Conservation (phyloP, 2,888 invertebrate species). For the Scaptomyza cyrtandrae region DNA sequence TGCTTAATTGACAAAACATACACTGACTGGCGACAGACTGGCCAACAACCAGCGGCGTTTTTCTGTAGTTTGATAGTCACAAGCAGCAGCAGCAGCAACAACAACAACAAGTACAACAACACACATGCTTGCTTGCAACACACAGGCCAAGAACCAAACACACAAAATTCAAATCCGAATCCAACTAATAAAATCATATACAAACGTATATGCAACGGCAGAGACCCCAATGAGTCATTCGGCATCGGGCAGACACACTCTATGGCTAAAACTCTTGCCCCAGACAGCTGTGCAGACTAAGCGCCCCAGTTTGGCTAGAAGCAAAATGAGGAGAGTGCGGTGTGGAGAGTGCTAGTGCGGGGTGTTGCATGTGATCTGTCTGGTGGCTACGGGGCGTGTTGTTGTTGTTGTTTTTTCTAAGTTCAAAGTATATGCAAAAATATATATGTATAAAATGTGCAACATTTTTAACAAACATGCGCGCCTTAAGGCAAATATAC, state of each 20-base stretch:
- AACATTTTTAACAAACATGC: slow-evolving; percentile 64
- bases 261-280: slow-evolving; percentile 47
- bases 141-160: slow-evolving; percentile 18
- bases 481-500: slow-evolving; percentile 66
- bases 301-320: slow-evolving; percentile 51
- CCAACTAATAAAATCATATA: slow-evolving; percentile 82
- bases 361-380: slow-evolving; percentile 56
- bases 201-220: slow-evolving; percentile 48
- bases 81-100: slow-evolving; percentile 21
- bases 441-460: slow-evolving; percentile 41
- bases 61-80: slow-evolving; percentile 52
- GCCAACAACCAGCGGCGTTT: slow-evolving; percentile 75
- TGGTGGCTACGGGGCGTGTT: slow-evolving; percentile 73
- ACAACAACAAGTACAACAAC: slow-evolving; percentile 30
- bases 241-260: slow-evolving; percentile 35
- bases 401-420: slow-evolving; percentile 5
- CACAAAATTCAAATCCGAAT: slow-evolving; percentile 32
- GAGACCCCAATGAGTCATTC: slow-evolving; percentile 70
- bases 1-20: slow-evolving; percentile 83
- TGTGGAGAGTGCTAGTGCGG: slow-evolving; percentile 1
- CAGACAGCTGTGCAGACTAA: slow-evolving; percentile 76
- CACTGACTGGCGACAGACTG: slow-evolving; percentile 58
- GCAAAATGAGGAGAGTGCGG: slow-evolving; percentile 1
- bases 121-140: slow-evolving; percentile 25
- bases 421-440: slow-evolving; percentile 29